phyloP scores from a whole-genome alignment of 2,888 invertebrate species.

The Odontomyia ornata region DNA sequence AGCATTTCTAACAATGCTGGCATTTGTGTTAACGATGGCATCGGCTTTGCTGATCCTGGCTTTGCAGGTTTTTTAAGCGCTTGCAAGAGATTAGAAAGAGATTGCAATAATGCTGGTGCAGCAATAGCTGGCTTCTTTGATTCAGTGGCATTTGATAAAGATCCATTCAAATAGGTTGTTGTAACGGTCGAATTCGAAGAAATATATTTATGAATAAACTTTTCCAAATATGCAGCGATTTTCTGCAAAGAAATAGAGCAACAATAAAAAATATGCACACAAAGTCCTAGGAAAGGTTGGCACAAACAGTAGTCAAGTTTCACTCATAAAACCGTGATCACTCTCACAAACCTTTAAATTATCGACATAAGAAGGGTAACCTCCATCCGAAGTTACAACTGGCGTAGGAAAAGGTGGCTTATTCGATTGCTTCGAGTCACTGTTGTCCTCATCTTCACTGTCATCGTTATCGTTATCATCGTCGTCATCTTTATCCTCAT shows the following conservation, averaged over 20 bases:
- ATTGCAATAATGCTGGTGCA: not conserved
- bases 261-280: not conserved
- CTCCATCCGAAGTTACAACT: not conserved
- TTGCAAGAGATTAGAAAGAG: not conserved
- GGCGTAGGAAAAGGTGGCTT: not conserved
- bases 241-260: constrained; percentile 1
- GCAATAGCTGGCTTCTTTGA: not conserved
- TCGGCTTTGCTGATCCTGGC: not conserved
- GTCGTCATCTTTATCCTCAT: constrained; percentile 6
- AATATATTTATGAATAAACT: not conserved
- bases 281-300: not conserved
- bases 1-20: not conserved
- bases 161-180: too few relatives aligned
- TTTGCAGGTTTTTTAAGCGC: not conserved
- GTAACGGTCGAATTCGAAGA: not conserved
- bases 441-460: not conserved
- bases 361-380: not conserved
- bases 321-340: not conserved
- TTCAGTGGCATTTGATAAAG: not conserved
- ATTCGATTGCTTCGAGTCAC: not conserved
- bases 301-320: not conserved
- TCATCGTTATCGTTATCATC: constrained; percentile 4
- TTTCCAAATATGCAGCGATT: constrained; percentile 11
- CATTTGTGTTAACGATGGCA: not conserved
- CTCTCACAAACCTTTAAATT: constrained; percentile 3